phyloP scores from a whole-genome alignment of 2,888 invertebrate species.

The Parelbella ahira region DNA sequence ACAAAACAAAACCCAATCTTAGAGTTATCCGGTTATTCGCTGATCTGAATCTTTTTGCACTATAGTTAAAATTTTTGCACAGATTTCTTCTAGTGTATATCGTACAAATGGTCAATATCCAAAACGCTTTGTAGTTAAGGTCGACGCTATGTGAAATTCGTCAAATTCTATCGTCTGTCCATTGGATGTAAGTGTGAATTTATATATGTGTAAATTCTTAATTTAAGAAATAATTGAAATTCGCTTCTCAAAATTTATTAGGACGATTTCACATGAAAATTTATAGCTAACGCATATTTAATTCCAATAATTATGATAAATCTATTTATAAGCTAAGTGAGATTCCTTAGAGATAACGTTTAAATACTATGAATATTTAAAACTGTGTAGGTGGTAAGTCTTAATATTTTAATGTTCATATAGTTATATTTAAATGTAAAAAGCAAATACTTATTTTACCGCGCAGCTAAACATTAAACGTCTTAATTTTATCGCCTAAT shows the following conservation, averaged over 20 bases:
- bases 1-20: too few species aligned
- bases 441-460: slow-evolving; percentile 25
- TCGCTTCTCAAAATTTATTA: slow-evolving; percentile 26
- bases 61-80: slow-evolving; percentile 9
- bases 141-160: slow-evolving; percentile 17
- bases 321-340: slow-evolving; percentile 23
- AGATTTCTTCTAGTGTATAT: too few species aligned
- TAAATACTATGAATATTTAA: slow-evolving; percentile 6
- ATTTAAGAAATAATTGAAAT: slow-evolving; percentile 57
- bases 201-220: slow-evolving; percentile 32
- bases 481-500: slow-evolving; percentile 63
- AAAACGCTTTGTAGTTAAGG: slow-evolving; percentile 20
- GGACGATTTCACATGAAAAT: slow-evolving; percentile 20
- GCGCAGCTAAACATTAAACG: slow-evolving; percentile 22
- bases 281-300: slow-evolving; percentile 20
- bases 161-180: slow-evolving; percentile 31
- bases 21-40: too few species aligned
- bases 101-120: too few species aligned
- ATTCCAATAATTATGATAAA: slow-evolving; percentile 21
- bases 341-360: slow-evolving; percentile 26
- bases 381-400: slow-evolving; percentile 15
- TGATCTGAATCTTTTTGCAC: slow-evolving; percentile 23
- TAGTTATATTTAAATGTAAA: slow-evolving; percentile 10
- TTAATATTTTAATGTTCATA: slow-evolving; percentile 14
- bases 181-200: slow-evolving; percentile 5